phyloP scores from a whole-genome alignment of 2,797 vertebrate genomes.

The Poecilia picta region DNA sequence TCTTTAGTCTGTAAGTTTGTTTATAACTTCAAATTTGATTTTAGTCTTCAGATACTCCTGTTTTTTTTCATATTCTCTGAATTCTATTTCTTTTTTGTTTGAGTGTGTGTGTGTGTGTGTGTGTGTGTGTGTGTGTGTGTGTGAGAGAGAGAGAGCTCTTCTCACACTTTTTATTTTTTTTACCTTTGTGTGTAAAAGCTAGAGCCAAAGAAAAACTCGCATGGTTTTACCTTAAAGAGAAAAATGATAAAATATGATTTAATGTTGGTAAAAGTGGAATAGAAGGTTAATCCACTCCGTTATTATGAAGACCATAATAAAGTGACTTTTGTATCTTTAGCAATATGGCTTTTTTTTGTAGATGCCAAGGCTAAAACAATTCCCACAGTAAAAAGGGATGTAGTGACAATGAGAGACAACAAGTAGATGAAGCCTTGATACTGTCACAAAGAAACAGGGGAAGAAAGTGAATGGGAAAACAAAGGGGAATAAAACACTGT shows the following conservation, averaged over 20 bases:
- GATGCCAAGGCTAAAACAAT: constrained; percentile 44
- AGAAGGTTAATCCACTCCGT: constrained; percentile 58
- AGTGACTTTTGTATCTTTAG: constrained; percentile 62
- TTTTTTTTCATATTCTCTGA: constrained; percentile 14
- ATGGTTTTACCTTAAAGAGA: constrained; percentile 21
- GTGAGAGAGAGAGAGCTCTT: too few relatives aligned
- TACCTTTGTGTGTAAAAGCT: not conserved
- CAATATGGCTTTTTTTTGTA: constrained; percentile 56
- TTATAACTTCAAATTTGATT: not conserved
- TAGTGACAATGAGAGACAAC: constrained; percentile 38
- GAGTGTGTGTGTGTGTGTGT: not conserved
- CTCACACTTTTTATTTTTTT: not conserved
- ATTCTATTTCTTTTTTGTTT: constrained; percentile 6
- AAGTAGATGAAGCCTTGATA: constrained; percentile 6
- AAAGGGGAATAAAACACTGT: not conserved
- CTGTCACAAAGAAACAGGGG: constrained; percentile 5
- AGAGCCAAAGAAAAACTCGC: not conserved
- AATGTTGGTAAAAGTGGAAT: constrained; percentile 43
- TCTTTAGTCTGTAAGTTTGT: not conserved
- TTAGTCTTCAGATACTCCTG: not conserved
- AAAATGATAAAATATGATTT: constrained; percentile 38
- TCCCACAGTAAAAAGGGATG: constrained; percentile 34
- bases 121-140: not conserved
- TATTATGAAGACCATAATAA: constrained; percentile 68
- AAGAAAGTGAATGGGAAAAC: constrained; percentile 5